Percentiles rank a stretch among this genome's conserved stretches.
Evolutionary conservation across 1,140 invertebrate species (phyloP).

Genomic region (Bombus pyrosoma): DNA sequence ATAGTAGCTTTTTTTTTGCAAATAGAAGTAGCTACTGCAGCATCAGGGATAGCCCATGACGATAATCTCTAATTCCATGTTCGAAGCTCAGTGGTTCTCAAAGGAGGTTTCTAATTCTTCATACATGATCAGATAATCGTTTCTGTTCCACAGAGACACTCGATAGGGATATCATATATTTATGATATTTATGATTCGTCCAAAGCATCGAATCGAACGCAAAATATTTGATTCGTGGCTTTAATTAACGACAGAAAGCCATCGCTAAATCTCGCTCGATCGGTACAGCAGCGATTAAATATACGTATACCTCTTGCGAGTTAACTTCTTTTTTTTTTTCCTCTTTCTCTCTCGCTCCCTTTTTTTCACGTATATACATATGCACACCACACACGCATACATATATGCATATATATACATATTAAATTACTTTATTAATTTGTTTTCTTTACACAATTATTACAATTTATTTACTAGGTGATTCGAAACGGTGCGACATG

Average conservation of each 20-base stretch:
- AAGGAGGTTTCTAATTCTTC: neutral
- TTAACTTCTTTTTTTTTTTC: neutral
- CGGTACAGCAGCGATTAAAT: constrained; percentile 11
- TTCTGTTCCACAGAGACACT: neutral
- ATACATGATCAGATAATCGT: neutral
- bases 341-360: neutral
- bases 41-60: neutral
- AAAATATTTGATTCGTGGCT: constrained; percentile 7
- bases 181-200: neutral
- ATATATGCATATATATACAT: constrained; percentile 64
- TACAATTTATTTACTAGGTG: constrained; percentile 67
- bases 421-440: constrained; percentile 70
- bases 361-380: constrained; percentile 48
- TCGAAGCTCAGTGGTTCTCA: neutral
- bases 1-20: neutral
- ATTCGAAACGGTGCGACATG: constrained; percentile 62
- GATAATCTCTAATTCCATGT: neutral
- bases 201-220: constrained; percentile 16
- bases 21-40: neutral
- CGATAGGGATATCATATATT: neutral
- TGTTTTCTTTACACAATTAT: constrained; percentile 69
- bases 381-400: constrained; percentile 54
- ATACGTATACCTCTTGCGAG: constrained; percentile 18
- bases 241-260: constrained; percentile 2
- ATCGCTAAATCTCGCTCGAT: neutral